phyloP scores from a whole-genome alignment of 2,888 invertebrate species.

The Drosophila colorata region DNA sequence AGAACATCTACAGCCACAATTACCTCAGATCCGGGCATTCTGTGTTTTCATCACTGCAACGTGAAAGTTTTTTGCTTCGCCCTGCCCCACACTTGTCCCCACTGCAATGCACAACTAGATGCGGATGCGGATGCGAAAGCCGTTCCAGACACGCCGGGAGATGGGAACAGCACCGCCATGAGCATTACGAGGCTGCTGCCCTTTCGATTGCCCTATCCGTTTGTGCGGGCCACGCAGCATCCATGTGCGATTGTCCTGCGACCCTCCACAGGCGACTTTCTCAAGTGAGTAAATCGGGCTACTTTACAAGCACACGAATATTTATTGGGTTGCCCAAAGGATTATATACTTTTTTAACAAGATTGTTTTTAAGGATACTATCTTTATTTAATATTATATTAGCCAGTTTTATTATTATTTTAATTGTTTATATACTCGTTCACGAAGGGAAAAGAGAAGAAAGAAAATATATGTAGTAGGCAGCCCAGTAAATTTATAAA shows the following conservation, averaged over 20 bases:
- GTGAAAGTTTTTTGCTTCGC: slow-evolving; percentile 93
- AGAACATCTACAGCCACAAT: slow-evolving; percentile 77
- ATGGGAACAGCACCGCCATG: slow-evolving; percentile 29
- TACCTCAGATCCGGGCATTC: slow-evolving; percentile 90
- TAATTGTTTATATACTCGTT: no score
- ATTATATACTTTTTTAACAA: background rate
- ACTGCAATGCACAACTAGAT: slow-evolving; percentile 89
- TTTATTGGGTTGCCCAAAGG: background rate
- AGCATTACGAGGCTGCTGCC: slow-evolving; percentile 88
- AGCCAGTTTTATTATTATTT: no score
- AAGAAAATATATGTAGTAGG: no score
- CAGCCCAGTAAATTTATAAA: no score
- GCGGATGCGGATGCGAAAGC: slow-evolving; percentile 52
- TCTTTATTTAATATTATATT: background rate
- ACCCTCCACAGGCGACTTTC: slow-evolving; percentile 94
- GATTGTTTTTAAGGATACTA: background rate
- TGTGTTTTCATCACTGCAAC: slow-evolving; percentile 96
- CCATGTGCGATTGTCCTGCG: slow-evolving; percentile 93
- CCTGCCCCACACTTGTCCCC: slow-evolving; percentile 92
- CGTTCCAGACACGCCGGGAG: slow-evolving; percentile 30
- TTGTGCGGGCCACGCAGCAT: slow-evolving; percentile 92
- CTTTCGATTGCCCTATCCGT: slow-evolving; percentile 95
- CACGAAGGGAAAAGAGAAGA: no score
- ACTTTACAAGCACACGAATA: background rate
- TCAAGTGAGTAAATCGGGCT: slow-evolving; percentile 88